A percentile compares a stretch with the other conserved stretches of the same genome.
Evolutionary conservation across 2,113 vertebrate species (phyloP).

Genomic region (Hiodon tergisus): DNA sequence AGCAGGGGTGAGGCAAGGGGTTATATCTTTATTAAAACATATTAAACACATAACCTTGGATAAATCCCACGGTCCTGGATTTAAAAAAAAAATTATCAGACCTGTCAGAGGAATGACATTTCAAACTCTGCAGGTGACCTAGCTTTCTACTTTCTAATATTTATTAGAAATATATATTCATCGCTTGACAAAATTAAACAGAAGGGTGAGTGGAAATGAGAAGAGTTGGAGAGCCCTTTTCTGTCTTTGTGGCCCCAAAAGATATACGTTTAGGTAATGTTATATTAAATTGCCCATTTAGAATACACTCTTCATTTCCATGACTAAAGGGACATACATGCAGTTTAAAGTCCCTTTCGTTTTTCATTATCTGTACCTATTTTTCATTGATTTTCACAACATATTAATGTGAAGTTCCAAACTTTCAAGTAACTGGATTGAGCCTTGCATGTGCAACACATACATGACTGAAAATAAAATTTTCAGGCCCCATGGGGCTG

Average conservation of each 20-base stretch:
- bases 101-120: conserved; percentile 9
- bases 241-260: neutral
- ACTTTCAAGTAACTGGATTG: neutral
- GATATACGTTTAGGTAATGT: neutral
- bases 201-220: neutral
- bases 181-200: neutral
- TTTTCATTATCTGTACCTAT: neutral
- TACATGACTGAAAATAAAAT: neutral
- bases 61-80: neutral
- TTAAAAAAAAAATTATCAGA: neutral
- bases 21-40: neutral
- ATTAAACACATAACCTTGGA: neutral
- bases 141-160: neutral
- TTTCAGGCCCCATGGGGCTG: too few species aligned
- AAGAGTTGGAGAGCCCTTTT: neutral
- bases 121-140: neutral
- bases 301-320: too few species aligned
- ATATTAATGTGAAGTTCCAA: too few species aligned
- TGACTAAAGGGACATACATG: too few species aligned
- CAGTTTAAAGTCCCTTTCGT: too few species aligned
- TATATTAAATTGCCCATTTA: too few species aligned
- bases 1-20: too few species aligned
- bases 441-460: neutral
- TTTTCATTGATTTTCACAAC: neutral
- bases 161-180: neutral